Percentiles rank a stretch among this genome's conserved stretches.
Conservation (phyloP, 2,888 invertebrate species). For the Dastarcus helophoroides region DNA sequence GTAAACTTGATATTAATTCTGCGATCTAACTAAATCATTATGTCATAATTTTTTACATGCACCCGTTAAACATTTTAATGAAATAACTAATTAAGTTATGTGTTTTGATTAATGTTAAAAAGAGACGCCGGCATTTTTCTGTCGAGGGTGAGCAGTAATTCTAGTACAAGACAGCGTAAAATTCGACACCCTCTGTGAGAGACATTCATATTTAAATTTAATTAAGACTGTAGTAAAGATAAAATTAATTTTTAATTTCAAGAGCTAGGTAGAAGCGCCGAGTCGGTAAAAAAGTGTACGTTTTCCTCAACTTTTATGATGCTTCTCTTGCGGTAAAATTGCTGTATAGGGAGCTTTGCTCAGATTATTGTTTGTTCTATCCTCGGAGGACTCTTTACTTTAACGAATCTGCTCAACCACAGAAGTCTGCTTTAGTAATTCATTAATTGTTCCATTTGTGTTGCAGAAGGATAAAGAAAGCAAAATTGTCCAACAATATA, state of each 20-base stretch:
- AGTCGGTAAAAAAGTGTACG: constrained; percentile 27
- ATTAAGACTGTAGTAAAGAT: constrained; percentile 38
- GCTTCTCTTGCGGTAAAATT: constrained; percentile 27
- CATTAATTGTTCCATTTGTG: no score
- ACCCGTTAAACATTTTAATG: no score
- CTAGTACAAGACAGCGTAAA: constrained; percentile 20
- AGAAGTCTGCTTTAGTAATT: no score
- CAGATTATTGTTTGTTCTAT: constrained; percentile 36
- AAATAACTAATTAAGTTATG: no score
- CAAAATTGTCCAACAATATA: no score
- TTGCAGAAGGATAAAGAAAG: no score
- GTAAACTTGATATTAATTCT: no score
- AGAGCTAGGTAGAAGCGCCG: constrained; percentile 27
- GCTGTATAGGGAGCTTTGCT: constrained; percentile 30
- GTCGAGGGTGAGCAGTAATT: constrained; percentile 15
- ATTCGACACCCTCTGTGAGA: constrained; percentile 30
- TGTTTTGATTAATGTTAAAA: constrained; percentile 2
- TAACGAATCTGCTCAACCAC: constrained; percentile 38
- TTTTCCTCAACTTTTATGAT: constrained; percentile 27
- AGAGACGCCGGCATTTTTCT: constrained; percentile 11
- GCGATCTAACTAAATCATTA: no score
- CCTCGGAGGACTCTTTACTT: constrained; percentile 34
- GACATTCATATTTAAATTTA: constrained; percentile 34
- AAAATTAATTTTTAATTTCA: constrained; percentile 40
- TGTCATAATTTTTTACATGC: no score